Evolutionary conservation across 2,113 vertebrate genomes (phyloP).

Genomic region (Peromyscus maniculatus): DNA sequence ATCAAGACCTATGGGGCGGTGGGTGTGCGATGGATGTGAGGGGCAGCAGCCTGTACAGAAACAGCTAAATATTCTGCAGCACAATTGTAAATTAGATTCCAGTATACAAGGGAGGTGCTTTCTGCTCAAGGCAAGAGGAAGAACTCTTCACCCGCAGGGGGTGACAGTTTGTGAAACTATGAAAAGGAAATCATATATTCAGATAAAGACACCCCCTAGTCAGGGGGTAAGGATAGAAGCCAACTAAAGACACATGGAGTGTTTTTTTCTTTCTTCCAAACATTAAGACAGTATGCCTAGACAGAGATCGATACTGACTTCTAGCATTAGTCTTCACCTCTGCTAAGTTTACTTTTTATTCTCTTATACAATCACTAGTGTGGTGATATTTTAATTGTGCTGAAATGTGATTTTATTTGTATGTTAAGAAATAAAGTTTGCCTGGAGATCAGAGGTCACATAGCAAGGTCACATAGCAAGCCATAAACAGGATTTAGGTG

Average conservation of each 20-base stretch:
- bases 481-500: no score
- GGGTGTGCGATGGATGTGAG: not conserved
- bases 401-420: no score
- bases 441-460: no score
- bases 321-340: not conserved
- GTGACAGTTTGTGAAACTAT: not conserved
- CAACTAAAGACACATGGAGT: not conserved
- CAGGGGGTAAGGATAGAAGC: not conserved
- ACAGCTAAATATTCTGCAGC: not conserved
- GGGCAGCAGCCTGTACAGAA: not conserved
- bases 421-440: no score
- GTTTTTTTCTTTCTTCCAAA: not conserved
- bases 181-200: not conserved
- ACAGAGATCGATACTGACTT: not conserved
- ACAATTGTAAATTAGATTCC: not conserved
- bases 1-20: not conserved
- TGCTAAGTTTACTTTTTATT: not conserved
- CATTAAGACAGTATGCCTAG: not conserved
- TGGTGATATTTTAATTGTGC: no score
- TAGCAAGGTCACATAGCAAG: no score
- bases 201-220: not conserved
- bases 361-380: not conserved
- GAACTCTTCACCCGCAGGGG: not conserved
- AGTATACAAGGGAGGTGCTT: not conserved
- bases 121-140: not conserved